Evolutionary conservation across 2,113 vertebrate genomes (phyloP).

Genomic region (Mastomys coucha): DNA sequence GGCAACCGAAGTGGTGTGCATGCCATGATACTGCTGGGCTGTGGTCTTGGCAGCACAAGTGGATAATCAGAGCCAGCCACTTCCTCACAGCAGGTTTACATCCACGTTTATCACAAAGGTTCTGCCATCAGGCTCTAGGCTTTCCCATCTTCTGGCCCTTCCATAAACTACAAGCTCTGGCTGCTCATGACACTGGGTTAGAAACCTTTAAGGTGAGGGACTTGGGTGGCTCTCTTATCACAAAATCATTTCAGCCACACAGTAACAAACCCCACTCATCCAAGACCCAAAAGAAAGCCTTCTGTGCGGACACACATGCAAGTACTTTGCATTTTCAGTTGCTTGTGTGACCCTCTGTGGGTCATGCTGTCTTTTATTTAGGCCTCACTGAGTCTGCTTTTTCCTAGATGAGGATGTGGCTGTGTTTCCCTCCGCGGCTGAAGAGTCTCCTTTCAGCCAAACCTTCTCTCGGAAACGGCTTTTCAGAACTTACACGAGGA

Average conservation of each 20-base stretch:
- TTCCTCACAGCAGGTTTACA: background rate
- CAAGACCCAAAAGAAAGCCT: background rate
- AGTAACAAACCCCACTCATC: background rate
- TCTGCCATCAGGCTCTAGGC: background rate
- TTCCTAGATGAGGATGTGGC: slow-evolving; percentile 76
- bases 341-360: background rate
- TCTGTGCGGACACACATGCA: background rate
- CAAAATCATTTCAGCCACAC: background rate
- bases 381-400: background rate
- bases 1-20: background rate
- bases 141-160: too few relatives aligned
- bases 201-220: background rate
- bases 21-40: accelerated
- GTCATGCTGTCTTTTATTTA: background rate
- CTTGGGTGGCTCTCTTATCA: background rate
- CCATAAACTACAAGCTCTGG: background rate
- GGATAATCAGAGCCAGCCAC: background rate
- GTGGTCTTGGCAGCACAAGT: background rate
- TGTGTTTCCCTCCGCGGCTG: background rate
- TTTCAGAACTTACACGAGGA: slow-evolving; percentile 91
- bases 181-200: background rate
- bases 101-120: too few relatives aligned
- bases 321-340: background rate
- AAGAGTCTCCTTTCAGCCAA: slow-evolving; percentile 86
- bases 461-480: slow-evolving; percentile 72